A percentile compares a stretch with the other conserved stretches of the same genome.
Evolutionary conservation across 2,113 vertebrate species (phyloP).

Genomic region (Columbina picui): DNA sequence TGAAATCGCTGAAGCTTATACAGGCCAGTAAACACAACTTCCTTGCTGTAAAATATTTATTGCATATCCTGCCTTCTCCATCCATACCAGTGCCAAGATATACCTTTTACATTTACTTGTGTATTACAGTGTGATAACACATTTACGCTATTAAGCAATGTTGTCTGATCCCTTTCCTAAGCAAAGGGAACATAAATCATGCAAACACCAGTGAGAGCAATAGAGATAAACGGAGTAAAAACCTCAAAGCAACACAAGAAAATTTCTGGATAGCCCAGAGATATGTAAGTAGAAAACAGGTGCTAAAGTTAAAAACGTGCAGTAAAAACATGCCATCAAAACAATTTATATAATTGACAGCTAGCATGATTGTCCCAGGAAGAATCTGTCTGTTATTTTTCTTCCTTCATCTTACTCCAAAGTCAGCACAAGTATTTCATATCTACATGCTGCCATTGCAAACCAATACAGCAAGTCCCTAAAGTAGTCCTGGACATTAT

Average conservation of each 20-base stretch:
- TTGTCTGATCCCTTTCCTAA: not conserved
- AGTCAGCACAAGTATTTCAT: not conserved
- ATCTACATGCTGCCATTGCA: not conserved
- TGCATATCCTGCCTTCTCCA: constrained; percentile 14
- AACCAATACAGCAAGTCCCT: not conserved
- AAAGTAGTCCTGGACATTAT: not conserved
- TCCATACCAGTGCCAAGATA: not conserved
- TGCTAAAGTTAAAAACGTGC: not conserved
- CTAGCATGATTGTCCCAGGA: not conserved
- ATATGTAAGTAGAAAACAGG: not conserved
- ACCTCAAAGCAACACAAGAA: not conserved
- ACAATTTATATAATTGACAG: not conserved
- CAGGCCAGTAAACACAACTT: constrained; percentile 50
- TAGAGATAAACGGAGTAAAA: not conserved
- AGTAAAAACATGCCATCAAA: not conserved
- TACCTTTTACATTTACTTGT: not conserved
- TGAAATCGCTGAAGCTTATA: constrained; percentile 41
- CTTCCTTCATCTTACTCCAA: not conserved
- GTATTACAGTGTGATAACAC: not conserved
- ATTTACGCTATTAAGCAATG: not conserved
- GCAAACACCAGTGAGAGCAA: not conserved
- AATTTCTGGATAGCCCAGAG: not conserved
- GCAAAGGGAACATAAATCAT: not conserved
- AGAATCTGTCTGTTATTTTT: not conserved
- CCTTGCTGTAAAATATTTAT: constrained; percentile 15